Evolutionary conservation across 2,888 invertebrate species (phyloP).

Genomic region (Petrolisthes cinctipes): DNA sequence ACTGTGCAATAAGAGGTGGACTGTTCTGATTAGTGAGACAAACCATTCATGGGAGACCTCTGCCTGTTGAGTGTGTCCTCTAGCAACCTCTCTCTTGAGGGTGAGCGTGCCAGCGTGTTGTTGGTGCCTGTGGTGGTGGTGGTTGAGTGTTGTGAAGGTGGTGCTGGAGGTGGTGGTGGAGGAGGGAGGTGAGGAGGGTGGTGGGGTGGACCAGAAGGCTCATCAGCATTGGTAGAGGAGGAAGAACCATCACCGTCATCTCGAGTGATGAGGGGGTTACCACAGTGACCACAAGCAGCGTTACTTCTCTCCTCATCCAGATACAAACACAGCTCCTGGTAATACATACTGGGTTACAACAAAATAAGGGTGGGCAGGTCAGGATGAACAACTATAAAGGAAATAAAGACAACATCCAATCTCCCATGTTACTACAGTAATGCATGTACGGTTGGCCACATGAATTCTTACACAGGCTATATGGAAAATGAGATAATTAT

Average conservation of each 20-base stretch:
- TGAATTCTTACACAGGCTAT: no score
- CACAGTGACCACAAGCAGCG: constrained; percentile 68
- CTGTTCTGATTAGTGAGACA: constrained; percentile 6
- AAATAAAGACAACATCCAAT: no score
- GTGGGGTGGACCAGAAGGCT: constrained; percentile 69
- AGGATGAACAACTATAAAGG: no score
- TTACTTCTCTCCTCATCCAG: constrained; percentile 80
- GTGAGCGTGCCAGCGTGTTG: constrained; percentile 63
- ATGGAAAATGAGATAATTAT: no score
- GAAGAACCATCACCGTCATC: constrained; percentile 97
- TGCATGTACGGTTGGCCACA: no score
- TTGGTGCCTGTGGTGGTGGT: constrained; percentile 47
- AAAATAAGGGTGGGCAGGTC: no score
- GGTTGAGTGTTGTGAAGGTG: constrained; percentile 36
- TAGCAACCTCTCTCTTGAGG: constrained; percentile 58
- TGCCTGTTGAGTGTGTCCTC: constrained; percentile 50
- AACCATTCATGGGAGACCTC: constrained; percentile 64
- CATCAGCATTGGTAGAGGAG: constrained; percentile 91
- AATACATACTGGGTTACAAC: no score
- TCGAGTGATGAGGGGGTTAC: constrained; percentile 76
- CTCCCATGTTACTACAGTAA: no score
- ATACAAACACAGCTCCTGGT: constrained; percentile 87
- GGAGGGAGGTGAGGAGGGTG: constrained; percentile 65
- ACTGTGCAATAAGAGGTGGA: no score
- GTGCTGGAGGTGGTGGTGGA: constrained; percentile 66